Conservation (phyloP, 1,140 invertebrate genomes). For the Cydia splendana region DNA sequence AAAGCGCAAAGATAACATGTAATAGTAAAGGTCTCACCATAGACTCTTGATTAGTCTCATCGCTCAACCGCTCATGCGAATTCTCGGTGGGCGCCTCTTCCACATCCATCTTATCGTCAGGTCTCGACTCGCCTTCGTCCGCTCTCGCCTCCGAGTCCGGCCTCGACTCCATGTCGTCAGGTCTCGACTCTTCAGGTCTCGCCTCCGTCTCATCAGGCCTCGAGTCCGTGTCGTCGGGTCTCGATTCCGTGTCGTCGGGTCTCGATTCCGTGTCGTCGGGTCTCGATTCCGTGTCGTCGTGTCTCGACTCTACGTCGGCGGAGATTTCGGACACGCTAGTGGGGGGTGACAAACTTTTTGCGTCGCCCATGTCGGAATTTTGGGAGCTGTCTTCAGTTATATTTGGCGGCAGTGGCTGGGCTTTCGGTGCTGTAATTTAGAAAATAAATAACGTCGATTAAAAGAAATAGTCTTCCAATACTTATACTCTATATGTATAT, state of each 20-base stretch:
- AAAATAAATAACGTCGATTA: not conserved
- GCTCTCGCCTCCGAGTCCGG: not conserved
- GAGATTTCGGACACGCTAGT: conserved; percentile 60
- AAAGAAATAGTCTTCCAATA: too few relatives aligned
- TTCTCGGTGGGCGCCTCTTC: conserved; percentile 37
- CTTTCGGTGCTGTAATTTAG: conserved; percentile 48
- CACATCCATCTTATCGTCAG: conserved; percentile 51
- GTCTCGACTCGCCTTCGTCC: not conserved
- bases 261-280: conserved; percentile 38
- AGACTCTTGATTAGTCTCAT: conserved; percentile 39
- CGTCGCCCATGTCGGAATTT: conserved; percentile 66
- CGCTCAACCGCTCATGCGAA: conserved; percentile 39
- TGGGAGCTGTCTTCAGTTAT: conserved; percentile 69
- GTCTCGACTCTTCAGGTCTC: not conserved
- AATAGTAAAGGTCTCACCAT: conserved; percentile 19
- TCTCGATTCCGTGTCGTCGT: conserved; percentile 37
- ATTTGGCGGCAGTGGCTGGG: conserved; percentile 51
- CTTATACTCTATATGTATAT: too few relatives aligned
- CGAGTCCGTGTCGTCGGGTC: not conserved
- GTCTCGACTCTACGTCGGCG: conserved; percentile 38
- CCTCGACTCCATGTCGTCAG: not conserved
- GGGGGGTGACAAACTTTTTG: conserved; percentile 62
- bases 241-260: not conserved
- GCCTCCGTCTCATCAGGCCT: not conserved
- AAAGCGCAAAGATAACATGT: too few relatives aligned